A percentile compares a stretch with the other conserved stretches of the same genome.
Conservation (phyloP, 2,113 vertebrate genomes). For the Poicephalus meyeri region DNA sequence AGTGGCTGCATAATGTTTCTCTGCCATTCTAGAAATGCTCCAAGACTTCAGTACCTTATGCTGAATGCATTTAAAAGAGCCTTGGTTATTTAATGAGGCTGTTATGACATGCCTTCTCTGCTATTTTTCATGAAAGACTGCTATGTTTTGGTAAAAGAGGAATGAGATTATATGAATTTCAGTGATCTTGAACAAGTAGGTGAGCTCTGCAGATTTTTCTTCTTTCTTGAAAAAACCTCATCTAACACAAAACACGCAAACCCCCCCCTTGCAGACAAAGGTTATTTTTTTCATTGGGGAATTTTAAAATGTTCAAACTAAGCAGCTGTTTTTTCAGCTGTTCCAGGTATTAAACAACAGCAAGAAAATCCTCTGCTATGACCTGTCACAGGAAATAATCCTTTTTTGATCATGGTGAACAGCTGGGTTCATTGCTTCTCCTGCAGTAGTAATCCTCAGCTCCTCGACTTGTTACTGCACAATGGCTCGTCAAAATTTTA, state of each 20-base stretch:
- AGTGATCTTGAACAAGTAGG: not conserved
- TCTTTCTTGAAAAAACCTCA: not conserved
- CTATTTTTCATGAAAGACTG: not conserved
- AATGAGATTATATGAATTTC: not conserved
- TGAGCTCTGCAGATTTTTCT: not conserved
- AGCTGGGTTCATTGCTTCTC: constrained; percentile 28
- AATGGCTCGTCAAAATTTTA: not conserved
- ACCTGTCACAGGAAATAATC: constrained; percentile 38
- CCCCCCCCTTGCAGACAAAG: not conserved
- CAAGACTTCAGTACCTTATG: not conserved
- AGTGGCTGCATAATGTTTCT: not conserved
- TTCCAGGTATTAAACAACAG: constrained; percentile 55
- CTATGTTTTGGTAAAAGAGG: not conserved
- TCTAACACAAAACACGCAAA: not conserved
- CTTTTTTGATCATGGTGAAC: not conserved
- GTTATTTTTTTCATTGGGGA: not conserved
- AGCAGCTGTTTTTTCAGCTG: constrained; percentile 58
- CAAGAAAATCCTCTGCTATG: constrained; percentile 23
- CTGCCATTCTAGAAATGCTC: not conserved
- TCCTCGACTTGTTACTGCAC: not conserved
- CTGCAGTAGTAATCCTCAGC: not conserved
- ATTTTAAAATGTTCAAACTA: not conserved
- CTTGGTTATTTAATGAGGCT: not conserved
- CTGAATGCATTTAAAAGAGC: not conserved
- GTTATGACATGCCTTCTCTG: not conserved